Evolutionary conservation across 1,140 invertebrate genomes (phyloP).

Genomic region (Heliconius hermathena): DNA sequence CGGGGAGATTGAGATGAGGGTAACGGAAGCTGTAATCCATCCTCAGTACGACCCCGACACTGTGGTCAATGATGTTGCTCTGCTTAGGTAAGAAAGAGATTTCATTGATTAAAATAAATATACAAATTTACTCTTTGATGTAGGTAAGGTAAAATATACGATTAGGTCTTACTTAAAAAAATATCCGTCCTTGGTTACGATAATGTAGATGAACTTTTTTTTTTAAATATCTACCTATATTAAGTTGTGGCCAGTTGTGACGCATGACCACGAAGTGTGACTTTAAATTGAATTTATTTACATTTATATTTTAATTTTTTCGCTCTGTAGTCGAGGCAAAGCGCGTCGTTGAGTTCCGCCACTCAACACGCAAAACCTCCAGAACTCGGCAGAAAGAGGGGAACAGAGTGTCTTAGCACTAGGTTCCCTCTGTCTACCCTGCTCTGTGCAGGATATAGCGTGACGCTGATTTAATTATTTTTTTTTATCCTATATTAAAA

Average conservation of each 20-base stretch:
- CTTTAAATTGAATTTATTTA: too few relatives aligned
- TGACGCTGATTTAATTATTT: too few relatives aligned
- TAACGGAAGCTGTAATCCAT: slow-evolving; percentile 89
- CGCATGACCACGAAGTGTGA: too few relatives aligned
- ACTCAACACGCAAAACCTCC: too few relatives aligned
- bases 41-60: slow-evolving; percentile 93
- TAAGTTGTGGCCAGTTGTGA: not conserved
- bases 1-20: slow-evolving; percentile 85
- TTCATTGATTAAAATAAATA: not conserved
- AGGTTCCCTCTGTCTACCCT: too few relatives aligned
- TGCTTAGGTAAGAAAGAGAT: slow-evolving; percentile 83
- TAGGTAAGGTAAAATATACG: not conserved
- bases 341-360: too few relatives aligned
- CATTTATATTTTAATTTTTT: too few relatives aligned
- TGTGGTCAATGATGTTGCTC: slow-evolving; percentile 95
- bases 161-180: not conserved
- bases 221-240: not conserved
- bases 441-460: too few relatives aligned
- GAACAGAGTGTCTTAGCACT: too few relatives aligned
- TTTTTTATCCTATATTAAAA: not conserved
- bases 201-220: not conserved
- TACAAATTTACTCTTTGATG: not conserved
- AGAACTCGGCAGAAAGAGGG: too few relatives aligned
- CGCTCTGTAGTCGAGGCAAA: too few relatives aligned
- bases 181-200: not conserved